phyloP scores from a whole-genome alignment of 2,113 vertebrate species.

The Myotis davidii region DNA sequence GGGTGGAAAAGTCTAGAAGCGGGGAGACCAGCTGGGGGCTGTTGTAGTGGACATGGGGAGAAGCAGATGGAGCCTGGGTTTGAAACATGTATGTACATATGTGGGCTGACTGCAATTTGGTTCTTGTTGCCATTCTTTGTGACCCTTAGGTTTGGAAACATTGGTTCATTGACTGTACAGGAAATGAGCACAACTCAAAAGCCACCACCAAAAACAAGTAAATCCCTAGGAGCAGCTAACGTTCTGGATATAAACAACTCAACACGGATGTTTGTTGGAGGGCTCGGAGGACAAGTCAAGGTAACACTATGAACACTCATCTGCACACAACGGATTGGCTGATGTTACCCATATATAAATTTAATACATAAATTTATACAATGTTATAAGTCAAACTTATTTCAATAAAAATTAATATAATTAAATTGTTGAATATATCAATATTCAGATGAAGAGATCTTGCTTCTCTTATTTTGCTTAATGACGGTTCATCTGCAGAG shows the following conservation, averaged over 20 bases:
- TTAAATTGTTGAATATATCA: neutral
- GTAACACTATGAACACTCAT: slow-evolving; percentile 76
- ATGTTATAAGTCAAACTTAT: neutral
- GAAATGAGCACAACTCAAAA: slow-evolving; percentile 86
- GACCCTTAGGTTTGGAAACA: slow-evolving; percentile 90
- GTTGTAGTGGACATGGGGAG: accelerated
- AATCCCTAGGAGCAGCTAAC: slow-evolving; percentile 87
- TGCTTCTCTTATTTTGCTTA: neutral
- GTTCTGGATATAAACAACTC: slow-evolving; percentile 91
- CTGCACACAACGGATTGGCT: neutral
- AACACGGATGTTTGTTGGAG: slow-evolving; percentile 91
- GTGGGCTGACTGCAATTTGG: neutral
- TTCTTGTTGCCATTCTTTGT: slow-evolving; percentile 48
- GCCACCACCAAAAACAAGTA: slow-evolving; percentile 81
- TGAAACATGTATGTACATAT: accelerated
- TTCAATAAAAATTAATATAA: neutral
- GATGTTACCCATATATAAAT: neutral
- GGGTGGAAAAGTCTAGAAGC: neutral
- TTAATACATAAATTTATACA: neutral
- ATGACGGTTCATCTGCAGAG: neutral
- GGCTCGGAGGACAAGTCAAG: slow-evolving; percentile 90
- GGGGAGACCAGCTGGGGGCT: neutral
- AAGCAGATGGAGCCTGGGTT: too few species aligned
- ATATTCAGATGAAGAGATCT: neutral
- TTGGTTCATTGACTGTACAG: slow-evolving; percentile 89